Conservation (phyloP, 2,113 vertebrate genomes). For the Stegastes partitus region DNA sequence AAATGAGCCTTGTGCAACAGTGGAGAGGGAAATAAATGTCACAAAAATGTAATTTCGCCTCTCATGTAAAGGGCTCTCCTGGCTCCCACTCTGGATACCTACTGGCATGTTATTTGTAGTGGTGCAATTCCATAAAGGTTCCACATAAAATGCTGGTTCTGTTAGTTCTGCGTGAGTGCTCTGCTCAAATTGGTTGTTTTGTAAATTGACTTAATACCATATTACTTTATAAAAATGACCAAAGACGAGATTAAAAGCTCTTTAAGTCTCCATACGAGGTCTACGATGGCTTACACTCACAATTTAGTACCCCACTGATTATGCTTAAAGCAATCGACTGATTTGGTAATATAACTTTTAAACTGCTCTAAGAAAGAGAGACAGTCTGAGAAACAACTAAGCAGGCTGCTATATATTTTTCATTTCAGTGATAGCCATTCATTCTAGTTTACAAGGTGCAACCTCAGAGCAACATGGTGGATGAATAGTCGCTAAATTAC, state of each 20-base stretch:
- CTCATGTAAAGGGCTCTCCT: slow-evolving; percentile 79
- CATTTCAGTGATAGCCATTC: too few relatives aligned
- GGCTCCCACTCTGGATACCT: slow-evolving; percentile 66
- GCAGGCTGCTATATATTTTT: too few relatives aligned
- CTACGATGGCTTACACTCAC: neutral
- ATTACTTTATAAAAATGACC: slow-evolving; percentile 15
- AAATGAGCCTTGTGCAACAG: slow-evolving; percentile 73
- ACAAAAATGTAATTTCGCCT: slow-evolving; percentile 80
- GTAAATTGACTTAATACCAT: slow-evolving; percentile 26
- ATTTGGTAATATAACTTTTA: too few relatives aligned
- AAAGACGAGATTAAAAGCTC: slow-evolving; percentile 20
- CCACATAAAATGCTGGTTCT: slow-evolving; percentile 50
- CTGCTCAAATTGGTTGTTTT: slow-evolving; percentile 32
- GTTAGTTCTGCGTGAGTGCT: slow-evolving; percentile 45
- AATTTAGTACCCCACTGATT: too few relatives aligned
- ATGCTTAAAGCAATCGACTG: too few relatives aligned
- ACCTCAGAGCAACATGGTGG: too few relatives aligned
- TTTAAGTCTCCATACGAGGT: neutral
- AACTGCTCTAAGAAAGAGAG: too few relatives aligned
- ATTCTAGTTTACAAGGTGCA: too few relatives aligned
- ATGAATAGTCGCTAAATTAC: too few relatives aligned
- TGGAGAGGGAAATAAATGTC: slow-evolving; percentile 81
- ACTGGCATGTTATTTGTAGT: slow-evolving; percentile 62
- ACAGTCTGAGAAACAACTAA: too few relatives aligned
- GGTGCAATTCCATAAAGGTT: slow-evolving; percentile 59